Base-by-base conservation (phyloP, 2,797 vertebrate genomes). In the Acipenser oxyrinchus region DNA sequence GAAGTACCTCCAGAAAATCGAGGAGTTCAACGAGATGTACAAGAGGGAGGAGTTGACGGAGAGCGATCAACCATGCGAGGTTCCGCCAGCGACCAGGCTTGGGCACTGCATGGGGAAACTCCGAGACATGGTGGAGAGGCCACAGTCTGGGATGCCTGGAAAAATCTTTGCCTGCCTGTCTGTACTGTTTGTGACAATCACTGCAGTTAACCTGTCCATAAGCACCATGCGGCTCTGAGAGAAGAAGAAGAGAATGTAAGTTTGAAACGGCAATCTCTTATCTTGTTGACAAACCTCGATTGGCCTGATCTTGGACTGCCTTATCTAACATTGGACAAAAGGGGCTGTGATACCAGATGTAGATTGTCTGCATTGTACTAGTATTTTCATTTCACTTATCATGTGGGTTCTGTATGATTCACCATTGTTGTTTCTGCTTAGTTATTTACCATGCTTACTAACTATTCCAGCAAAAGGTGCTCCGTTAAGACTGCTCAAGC, bases 161-260 rank as follows among this genome's bases (percentile, higher is more conserved):
- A 98, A 98, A 87, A 95, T 98, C 84, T 98, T 98, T 9, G 96
- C 97, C 61, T 98, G 95, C 72, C 84, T 99, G 76, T 99, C 97
- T 0, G 95, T 99, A 79, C 76, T 99, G 73, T 99, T 98, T 62
- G 97, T 99, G 81, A 97, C 96, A 12, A 93, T 98, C 84, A 99
- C 97, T 1, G 95, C 95, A 6, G 67, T 98, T 84, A 99, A 98
- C 80, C 90, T 99, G 23, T 98, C 95, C 68, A 94, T 99, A 84
- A 98, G 97, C 90, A 98, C 97, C 79, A 91, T 98, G 94, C 97
- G 18, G 92, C 90, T 74, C 88, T 99, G 86, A 91, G 97, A 76
- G 93, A 92, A 70, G 96, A 98, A 55, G 96, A 98, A 79, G 95
- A 99, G 82, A 88, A 84, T 83, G 96, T 98, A 88, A 94, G 95